Evolutionary conservation across 2,888 invertebrate species (phyloP).

Genomic region (Euproctis similis): DNA sequence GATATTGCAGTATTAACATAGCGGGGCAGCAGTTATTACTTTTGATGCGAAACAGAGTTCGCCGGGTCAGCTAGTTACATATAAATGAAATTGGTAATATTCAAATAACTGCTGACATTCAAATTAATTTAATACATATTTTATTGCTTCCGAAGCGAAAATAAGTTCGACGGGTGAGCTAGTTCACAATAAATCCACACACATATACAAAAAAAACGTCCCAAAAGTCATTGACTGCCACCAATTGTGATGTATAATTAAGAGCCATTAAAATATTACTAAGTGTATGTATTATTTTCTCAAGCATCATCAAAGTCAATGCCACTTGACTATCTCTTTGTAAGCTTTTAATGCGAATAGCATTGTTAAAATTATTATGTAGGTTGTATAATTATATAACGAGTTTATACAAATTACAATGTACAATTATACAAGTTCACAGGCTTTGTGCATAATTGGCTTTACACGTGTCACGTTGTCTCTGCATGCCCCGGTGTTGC

Average conservation of each 20-base stretch:
- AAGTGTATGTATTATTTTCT: conserved; percentile 3
- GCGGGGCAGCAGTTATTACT: too few species aligned
- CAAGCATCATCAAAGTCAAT: conserved; percentile 9
- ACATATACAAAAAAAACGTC: too few species aligned
- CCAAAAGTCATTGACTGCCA: neutral
- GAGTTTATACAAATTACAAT: conserved; percentile 30
- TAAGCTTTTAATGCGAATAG: conserved; percentile 10
- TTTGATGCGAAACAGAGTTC: too few species aligned
- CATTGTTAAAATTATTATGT: conserved; percentile 16
- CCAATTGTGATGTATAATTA: neutral
- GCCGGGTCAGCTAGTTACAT: too few species aligned
- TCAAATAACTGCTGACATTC: too few species aligned
- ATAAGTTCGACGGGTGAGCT: too few species aligned
- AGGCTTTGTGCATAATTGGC: conserved; percentile 23
- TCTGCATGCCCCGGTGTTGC: conserved; percentile 12
- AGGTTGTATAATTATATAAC: conserved; percentile 23
- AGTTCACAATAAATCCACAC: too few species aligned
- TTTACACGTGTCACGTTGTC: conserved; percentile 20
- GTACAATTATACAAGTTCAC: conserved; percentile 33
- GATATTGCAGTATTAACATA: too few species aligned
- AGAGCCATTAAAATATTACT: neutral
- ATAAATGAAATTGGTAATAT: too few species aligned
- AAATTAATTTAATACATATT: too few species aligned
- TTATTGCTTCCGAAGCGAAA: too few species aligned
- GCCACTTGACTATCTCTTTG: conserved; percentile 7